A percentile compares a stretch with the other conserved stretches of the same genome.
Evolutionary conservation across 2,113 vertebrate genomes (phyloP).

Genomic region (Glaucomys volans): DNA sequence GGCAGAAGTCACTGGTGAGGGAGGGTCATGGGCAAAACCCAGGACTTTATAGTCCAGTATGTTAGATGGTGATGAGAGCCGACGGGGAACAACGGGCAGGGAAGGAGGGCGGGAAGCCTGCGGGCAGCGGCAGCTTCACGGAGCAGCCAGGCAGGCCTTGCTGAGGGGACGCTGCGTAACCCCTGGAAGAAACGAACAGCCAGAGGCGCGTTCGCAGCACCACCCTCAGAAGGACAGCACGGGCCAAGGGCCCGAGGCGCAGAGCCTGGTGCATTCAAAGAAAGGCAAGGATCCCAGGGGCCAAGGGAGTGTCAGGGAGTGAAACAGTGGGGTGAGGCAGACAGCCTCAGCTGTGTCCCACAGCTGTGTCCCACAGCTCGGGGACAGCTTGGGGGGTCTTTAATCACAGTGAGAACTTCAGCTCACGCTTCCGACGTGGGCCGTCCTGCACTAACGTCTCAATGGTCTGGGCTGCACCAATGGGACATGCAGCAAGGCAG

Average conservation of each 20-base stretch:
- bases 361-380: rapidly evolving
- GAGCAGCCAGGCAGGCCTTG: not conserved
- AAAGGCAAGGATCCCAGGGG: rapidly evolving
- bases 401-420: not conserved
- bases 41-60: rapidly evolving
- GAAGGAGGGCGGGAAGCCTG: not conserved
- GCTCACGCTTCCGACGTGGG: not conserved
- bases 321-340: rapidly evolving
- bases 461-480: rapidly evolving
- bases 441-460: rapidly evolving
- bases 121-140: not conserved
- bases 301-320: rapidly evolving
- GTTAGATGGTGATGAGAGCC: not conserved
- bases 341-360: too few relatives aligned
- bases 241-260: not conserved
- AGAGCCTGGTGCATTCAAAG: rapidly evolving
- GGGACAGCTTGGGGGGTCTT: rapidly evolving
- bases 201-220: too few relatives aligned
- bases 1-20: not conserved
- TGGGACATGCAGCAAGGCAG: rapidly evolving
- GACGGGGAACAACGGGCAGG: not conserved
- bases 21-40: not conserved
- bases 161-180: not conserved
- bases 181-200: rapidly evolving
- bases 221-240: rapidly evolving